Evolutionary conservation across 2,797 vertebrate species (phyloP).

Genomic region (Staurois parvus): DNA sequence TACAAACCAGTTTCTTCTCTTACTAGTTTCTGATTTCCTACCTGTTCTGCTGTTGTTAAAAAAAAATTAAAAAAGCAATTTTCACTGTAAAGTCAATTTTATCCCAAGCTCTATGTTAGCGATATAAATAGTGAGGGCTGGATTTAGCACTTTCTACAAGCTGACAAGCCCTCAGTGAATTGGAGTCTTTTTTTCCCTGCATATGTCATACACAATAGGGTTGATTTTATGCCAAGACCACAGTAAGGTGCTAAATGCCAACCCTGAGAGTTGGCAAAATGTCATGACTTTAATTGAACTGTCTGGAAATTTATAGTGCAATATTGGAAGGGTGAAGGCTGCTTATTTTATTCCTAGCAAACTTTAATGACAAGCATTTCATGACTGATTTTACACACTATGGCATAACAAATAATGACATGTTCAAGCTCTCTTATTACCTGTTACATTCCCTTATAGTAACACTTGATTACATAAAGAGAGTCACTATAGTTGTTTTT

Average conservation of each 20-base stretch:
- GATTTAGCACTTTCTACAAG: neutral
- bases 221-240: neutral
- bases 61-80: neutral
- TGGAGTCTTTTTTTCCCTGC: neutral
- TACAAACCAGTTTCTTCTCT: neutral
- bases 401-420: neutral
- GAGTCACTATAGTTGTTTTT: neutral
- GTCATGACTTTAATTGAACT: neutral
- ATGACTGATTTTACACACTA: neutral
- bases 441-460: neutral
- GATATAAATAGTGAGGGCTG: neutral
- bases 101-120: neutral
- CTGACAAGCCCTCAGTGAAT: neutral
- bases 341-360: neutral
- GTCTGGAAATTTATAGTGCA: neutral
- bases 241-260: neutral
- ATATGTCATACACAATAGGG: neutral
- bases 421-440: neutral
- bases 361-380: neutral
- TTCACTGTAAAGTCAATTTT: neutral
- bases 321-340: neutral
- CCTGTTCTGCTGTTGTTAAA: neutral
- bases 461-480: too few relatives aligned
- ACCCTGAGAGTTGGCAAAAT: constrained; percentile 1
- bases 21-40: neutral